Evolutionary conservation across 2,888 invertebrate species (phyloP), one percentile per base, ranked within the genome.

Genomic region (Ommatoiulus sabulosus): DNA sequence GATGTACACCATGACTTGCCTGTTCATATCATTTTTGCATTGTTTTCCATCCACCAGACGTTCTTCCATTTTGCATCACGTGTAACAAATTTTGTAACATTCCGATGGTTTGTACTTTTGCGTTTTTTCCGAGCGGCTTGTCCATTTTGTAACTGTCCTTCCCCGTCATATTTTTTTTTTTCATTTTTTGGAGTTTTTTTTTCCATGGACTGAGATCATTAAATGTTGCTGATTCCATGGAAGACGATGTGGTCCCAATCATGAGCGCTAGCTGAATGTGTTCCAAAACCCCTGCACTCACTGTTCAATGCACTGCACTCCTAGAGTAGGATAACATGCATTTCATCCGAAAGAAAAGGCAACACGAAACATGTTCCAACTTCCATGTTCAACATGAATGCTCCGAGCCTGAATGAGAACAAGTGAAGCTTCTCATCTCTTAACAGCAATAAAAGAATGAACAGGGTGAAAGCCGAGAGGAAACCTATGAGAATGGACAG

Each of bases 391-490:
- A 24, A 2, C 72, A 24, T 72, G 72, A 8, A 72, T 72, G 72
- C 72, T 20, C 17, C 72, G 72, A n/a, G 72, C 20, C 35, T n/a
- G 24, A 24, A 72, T 72, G 72, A 72, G 35, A 57, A 72, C 24
- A 72, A 72, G n/a, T 24, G 24, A 24, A 20, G 72, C 24, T 72
- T 24, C 6, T 72, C 72, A 24, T 72, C 72, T 72, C 20, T 72
- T 72, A 72, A 72, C 72, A 72, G 72, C 72, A 72, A 72, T 72
- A 72, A 72, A 57, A 72, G 72, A 72, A 72, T 72, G 72, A 72
- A 72, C 72, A 72, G 72, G 72, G 72, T 72, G 72, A 72, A 72
- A 72, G 72, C 72, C 72, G 72, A 72, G 72, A n/a, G 72, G 72
- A 72, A 72, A n/a, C 72, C 72, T n/a, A 72, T 72, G 72, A 72